These are phyloP conservation scores for Diogma glabrata DNA, from an alignment of 2,888 invertebrate species.

Conservation along the genomic window DNA sequence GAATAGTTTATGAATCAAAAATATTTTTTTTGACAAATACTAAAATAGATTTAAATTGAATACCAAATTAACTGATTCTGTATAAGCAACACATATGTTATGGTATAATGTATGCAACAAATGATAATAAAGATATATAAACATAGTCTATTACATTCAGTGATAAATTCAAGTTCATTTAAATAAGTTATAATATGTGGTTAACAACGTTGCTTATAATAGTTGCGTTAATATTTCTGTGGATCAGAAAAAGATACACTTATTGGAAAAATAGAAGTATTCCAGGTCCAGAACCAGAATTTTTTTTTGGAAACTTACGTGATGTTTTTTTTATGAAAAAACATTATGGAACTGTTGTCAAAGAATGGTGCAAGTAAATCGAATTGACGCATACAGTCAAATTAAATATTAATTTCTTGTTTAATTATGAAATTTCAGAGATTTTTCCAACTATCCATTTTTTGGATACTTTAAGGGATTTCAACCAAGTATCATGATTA, in stretches of 20 bases:
- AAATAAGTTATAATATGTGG: too few species aligned
- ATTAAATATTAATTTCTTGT: background rate
- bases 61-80: too few species aligned
- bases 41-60: too few species aligned
- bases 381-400: background rate
- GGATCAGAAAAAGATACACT: background rate
- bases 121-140: too few species aligned
- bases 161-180: too few species aligned
- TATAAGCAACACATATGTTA: too few species aligned
- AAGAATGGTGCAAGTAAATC: constrained; percentile 2
- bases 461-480: constrained; percentile 9
- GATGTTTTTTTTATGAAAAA: background rate
- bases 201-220: background rate
- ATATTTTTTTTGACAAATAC: too few species aligned
- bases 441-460: too few species aligned
- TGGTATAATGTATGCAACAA: too few species aligned
- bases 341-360: background rate
- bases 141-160: too few species aligned
- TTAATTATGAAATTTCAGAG: too few species aligned
- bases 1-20: too few species aligned
- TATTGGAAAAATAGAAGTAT: background rate
- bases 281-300: background rate
- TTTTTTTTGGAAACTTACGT: background rate
- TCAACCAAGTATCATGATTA: background rate
- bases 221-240: background rate